Conservation (phyloP, 2,888 invertebrate genomes). For the Ophion ellenae region DNA sequence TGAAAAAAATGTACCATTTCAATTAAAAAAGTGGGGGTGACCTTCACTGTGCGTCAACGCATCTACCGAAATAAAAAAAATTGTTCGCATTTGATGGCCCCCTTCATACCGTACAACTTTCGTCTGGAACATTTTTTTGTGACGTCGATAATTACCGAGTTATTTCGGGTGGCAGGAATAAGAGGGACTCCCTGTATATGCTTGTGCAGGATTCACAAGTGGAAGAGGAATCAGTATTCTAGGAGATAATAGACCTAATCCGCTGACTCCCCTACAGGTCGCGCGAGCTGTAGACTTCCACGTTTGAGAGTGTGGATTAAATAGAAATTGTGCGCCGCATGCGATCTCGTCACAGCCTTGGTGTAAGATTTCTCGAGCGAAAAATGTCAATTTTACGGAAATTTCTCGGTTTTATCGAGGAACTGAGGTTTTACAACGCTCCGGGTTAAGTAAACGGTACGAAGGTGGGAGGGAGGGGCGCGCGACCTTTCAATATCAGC, state of each 20-base stretch:
- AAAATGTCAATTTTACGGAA: constrained; percentile 76
- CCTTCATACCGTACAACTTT: too few relatives aligned
- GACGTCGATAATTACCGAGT: too few relatives aligned
- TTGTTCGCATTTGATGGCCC: too few relatives aligned
- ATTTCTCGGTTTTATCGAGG: constrained; percentile 74
- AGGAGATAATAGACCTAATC: constrained; percentile 63
- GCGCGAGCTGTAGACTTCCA: neutral
- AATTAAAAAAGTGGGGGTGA: too few relatives aligned
- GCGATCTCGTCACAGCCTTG: constrained; percentile 54
- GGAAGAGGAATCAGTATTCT: neutral
- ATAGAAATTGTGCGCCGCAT: constrained; percentile 60
- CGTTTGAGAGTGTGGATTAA: constrained; percentile 41
- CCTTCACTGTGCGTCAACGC: too few relatives aligned
- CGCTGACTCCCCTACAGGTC: constrained; percentile 61
- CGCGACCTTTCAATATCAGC: constrained; percentile 60
- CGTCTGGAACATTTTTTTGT: too few relatives aligned
- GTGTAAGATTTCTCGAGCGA: constrained; percentile 24
- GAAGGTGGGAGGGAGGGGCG: constrained; percentile 46
- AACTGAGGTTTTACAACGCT: constrained; percentile 76
- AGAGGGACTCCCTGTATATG: too few relatives aligned
- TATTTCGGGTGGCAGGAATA: too few relatives aligned
- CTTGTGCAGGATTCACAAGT: neutral
- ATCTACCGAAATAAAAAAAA: too few relatives aligned
- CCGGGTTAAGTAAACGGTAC: constrained; percentile 38
- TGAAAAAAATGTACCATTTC: too few relatives aligned